phyloP scores from a whole-genome alignment of 2,113 vertebrate species.

The Atherinomorus stipes region DNA sequence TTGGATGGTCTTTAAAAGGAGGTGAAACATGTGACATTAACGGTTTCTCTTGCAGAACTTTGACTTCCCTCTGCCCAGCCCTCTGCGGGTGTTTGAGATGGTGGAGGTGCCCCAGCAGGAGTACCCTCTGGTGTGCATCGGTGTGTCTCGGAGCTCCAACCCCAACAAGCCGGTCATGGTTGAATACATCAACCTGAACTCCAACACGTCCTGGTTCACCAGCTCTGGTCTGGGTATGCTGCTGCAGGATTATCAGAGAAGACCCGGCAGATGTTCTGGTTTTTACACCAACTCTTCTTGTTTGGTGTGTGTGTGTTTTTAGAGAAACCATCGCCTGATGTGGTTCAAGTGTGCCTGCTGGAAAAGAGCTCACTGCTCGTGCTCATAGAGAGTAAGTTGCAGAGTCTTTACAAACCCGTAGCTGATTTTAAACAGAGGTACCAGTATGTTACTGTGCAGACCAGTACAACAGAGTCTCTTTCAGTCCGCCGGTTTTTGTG shows the following conservation, averaged over 20 bases:
- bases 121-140: constrained; percentile 89
- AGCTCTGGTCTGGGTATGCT: constrained; percentile 79
- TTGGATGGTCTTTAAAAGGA: background rate
- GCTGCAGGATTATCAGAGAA: accelerated
- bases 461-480: no score
- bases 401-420: no score
- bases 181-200: constrained; percentile 91
- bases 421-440: no score
- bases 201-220: constrained; percentile 91
- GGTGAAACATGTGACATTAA: background rate
- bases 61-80: constrained; percentile 89
- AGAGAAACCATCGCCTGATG: constrained; percentile 81
- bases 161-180: constrained; percentile 76
- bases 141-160: constrained; percentile 74
- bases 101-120: constrained; percentile 85
- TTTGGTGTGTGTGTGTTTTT: constrained; percentile 47
- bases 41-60: constrained; percentile 80
- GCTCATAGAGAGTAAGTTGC: constrained; percentile 87
- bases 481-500: no score
- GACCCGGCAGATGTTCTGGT: background rate
- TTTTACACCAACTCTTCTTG: background rate
- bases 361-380: constrained; percentile 85
- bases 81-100: constrained; percentile 88
- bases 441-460: no score
- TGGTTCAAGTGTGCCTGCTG: constrained; percentile 87